Evolutionary conservation across 2,113 vertebrate genomes (phyloP), one percentile per base, ranked within the genome.

Genomic region (Ceyx melanurus): DNA sequence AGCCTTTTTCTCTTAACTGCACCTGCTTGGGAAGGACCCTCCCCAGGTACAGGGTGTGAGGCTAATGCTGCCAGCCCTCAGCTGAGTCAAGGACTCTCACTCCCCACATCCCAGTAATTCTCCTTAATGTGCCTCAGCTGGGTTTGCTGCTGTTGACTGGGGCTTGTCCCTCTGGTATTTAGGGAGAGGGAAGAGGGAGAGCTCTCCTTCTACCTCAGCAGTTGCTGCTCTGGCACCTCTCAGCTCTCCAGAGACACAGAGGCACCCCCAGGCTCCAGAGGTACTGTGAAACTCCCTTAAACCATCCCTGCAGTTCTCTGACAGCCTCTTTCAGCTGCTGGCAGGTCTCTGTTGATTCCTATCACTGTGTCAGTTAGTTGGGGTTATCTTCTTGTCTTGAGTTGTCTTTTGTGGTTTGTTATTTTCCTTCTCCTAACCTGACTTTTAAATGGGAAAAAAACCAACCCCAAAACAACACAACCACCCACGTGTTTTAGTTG

Each of bases 291-390:
- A 48, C 37, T 85, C 11, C 33, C 76, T 25, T 54, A 43, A 70
- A 84, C 20, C 13, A 2, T 60, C 82, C 43, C 54, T 90, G 58
- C 42, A 42, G 40, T 42, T 82, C 74, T 70, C 76, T 93, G 80
- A 91, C 45, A 91, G 45, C 5, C n/a, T 88, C 37, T 82, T 86
- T 84, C 29, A 73, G 5, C 74, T 48, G 45, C 46, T 79, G 56
- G 58, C 18, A 46, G 35, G 42, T 57, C 18, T 84, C 80, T 54
- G 12, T 88, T 91, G 85, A 40, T 70, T 74, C 37, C 42, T 62
- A 28, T 93, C 92, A 79, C 35, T 71, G 33, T 87, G 56, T 78
- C 75, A 54, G 35, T 93, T 94, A 37, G 76, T 90, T 33, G 33
- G 33, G 6, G 0, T 0, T 54, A 77, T 87, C 73, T 65, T 45